phyloP scores from a whole-genome alignment of 92 coral and sea anemone species.

The Metridium senile region DNA sequence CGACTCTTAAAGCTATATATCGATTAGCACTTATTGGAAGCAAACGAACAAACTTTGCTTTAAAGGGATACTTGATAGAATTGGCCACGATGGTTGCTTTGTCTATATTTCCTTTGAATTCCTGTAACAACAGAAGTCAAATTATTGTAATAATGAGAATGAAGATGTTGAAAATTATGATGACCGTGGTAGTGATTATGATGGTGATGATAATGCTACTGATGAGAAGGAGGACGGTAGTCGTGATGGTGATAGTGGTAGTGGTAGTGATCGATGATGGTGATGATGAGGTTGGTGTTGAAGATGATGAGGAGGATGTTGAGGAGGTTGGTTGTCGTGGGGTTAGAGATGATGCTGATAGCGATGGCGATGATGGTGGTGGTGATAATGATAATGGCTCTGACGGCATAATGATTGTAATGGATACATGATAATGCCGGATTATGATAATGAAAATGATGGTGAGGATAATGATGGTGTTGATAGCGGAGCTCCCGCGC shows the following conservation, averaged over 20 bases:
- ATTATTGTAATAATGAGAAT: no score
- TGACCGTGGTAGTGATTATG: background rate
- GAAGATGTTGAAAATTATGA: no score
- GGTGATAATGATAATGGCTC: no score
- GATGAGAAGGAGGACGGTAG: no score
- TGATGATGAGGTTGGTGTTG: background rate
- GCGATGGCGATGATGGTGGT: background rate
- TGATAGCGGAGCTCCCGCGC: no score
- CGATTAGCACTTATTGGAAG: background rate
- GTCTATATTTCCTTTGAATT: conserved; percentile 14
- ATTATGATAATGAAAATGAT: no score
- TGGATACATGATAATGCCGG: background rate
- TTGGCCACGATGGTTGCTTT: background rate
- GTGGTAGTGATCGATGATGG: background rate
- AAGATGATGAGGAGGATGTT: background rate
- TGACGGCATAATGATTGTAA: no score
- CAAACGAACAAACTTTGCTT: conserved; percentile 28
- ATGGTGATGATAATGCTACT: background rate
- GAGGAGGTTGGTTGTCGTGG: background rate
- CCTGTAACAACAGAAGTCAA: background rate
- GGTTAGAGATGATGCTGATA: background rate
- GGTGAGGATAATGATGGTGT: no score
- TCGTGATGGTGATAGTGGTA: background rate
- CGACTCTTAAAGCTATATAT: background rate
- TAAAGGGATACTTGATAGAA: background rate